Conservation (phyloP, 2,113 vertebrate genomes). For the Strigops habroptila region DNA sequence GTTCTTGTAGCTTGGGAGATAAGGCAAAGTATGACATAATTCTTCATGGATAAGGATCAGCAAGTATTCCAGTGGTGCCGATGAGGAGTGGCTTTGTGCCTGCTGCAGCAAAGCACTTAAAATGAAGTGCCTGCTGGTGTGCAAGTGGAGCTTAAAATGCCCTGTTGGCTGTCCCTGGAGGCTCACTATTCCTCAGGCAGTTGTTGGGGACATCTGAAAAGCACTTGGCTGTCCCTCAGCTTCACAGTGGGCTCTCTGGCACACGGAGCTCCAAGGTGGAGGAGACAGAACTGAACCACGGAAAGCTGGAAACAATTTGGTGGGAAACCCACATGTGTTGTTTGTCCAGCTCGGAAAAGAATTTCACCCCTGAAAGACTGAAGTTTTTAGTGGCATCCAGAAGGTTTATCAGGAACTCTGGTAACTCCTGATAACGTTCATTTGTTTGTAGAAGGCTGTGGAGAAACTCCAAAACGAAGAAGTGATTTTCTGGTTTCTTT, state of each 20-base stretch:
- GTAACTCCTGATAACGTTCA: not conserved
- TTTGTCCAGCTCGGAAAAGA: not conserved
- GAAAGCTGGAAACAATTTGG: not conserved
- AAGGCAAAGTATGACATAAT: conserved; percentile 17
- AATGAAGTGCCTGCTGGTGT: not conserved
- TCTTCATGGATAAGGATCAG: not conserved
- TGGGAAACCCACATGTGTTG: not conserved
- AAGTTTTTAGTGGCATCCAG: not conserved
- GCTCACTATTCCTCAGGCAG: not conserved
- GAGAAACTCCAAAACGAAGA: not conserved
- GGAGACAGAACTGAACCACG: not conserved
- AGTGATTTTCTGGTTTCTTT: not conserved
- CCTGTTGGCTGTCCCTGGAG: not conserved
- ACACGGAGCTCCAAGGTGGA: not conserved
- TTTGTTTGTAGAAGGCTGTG: not conserved
- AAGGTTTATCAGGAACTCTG: not conserved
- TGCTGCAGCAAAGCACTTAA: conserved; percentile 14
- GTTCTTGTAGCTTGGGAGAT: conserved; percentile 24
- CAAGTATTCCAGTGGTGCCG: not conserved
- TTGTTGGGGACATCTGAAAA: not conserved
- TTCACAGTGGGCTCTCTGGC: not conserved
- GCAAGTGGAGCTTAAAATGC: not conserved
- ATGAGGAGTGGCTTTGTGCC: conserved; percentile 2
- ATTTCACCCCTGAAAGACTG: not conserved
- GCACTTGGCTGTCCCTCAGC: not conserved